phyloP scores from a whole-genome alignment of 2,888 invertebrate genomes.

The Cantharis flavilabris region DNA sequence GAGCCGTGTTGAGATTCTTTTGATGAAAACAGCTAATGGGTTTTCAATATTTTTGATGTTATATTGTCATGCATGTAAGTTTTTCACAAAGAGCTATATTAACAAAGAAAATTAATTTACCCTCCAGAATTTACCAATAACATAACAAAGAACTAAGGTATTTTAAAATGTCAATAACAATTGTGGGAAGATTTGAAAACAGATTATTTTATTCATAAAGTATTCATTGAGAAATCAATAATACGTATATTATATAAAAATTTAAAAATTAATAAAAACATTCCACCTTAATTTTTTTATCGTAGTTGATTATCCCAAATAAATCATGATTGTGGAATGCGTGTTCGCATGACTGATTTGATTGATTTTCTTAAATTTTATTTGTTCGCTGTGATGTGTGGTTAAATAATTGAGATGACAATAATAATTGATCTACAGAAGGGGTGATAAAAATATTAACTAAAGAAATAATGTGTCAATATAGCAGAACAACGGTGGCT shows the following conservation, averaged over 20 bases:
- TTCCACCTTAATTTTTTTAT: neutral
- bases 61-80: conserved; percentile 19
- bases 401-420: neutral
- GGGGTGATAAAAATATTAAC: neutral
- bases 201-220: too few relatives aligned
- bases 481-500: neutral
- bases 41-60: conserved; percentile 20
- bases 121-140: neutral
- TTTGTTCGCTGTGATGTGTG: neutral
- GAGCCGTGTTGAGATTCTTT: conserved; percentile 14
- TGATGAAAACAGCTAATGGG: conserved; percentile 21
- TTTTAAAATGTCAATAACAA: neutral
- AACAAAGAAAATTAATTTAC: neutral
- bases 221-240: too few relatives aligned
- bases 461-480: neutral
- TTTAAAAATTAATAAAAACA: too few relatives aligned
- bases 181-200: neutral
- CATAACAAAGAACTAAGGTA: neutral
- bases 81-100: conserved; percentile 2
- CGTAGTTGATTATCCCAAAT: neutral
- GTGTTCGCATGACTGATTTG: too few relatives aligned
- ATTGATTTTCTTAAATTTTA: too few relatives aligned
- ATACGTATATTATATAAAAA: too few relatives aligned
- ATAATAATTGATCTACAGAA: neutral
- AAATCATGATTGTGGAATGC: neutral